These are phyloP conservation scores for Anolis apletophallus DNA, from an alignment of 2,797 vertebrate genomes.

Conservation along the genomic window DNA sequence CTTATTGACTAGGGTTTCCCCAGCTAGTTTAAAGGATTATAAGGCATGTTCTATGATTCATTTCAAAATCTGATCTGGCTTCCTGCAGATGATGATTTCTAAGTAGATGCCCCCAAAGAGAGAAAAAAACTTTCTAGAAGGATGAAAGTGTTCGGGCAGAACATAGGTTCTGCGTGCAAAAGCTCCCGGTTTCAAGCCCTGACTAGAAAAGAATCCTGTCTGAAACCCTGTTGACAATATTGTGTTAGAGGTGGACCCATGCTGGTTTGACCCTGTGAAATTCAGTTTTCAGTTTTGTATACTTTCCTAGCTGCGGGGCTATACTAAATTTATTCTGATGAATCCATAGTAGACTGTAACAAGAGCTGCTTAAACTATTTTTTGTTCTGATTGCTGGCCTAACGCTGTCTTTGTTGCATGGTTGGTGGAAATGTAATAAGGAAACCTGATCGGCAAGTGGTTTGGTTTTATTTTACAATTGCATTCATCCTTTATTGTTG, in stretches of 20 bases:
- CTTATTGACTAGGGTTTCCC: neutral
- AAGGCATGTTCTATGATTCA: neutral
- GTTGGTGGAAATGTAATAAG: neutral
- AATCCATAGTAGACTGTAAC: neutral
- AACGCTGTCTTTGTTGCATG: neutral
- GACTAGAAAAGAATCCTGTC: neutral
- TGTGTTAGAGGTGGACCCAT: neutral
- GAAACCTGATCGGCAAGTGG: neutral
- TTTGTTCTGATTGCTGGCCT: neutral
- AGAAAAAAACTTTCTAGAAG: neutral
- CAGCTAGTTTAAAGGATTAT: neutral
- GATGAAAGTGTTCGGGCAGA: neutral
- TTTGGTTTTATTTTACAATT: slow-evolving; percentile 13
- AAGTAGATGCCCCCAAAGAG: neutral
- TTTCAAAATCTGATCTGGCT: neutral
- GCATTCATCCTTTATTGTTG: neutral
- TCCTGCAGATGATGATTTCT: neutral
- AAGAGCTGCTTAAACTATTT: neutral
- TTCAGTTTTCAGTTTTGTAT: neutral
- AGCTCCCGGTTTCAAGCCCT: neutral
- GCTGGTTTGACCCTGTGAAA: neutral
- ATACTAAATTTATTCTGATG: neutral
- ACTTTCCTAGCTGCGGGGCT: neutral
- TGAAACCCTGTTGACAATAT: neutral
- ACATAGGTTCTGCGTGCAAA: neutral